Evolutionary conservation across 2,888 invertebrate genomes (phyloP).

Genomic region (Meta bourneti): DNA sequence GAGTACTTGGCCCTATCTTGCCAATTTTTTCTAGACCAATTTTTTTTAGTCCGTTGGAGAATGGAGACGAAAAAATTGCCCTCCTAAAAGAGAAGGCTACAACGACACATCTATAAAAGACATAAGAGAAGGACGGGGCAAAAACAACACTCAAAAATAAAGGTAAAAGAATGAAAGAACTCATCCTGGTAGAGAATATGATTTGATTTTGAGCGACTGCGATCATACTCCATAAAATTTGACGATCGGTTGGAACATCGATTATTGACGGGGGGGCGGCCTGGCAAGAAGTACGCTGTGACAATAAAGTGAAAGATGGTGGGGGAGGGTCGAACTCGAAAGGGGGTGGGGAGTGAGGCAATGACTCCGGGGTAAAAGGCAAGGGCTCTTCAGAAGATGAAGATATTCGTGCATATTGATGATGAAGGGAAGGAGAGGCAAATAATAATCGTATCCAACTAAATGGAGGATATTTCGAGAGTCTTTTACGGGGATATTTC

Average conservation of each 20-base stretch:
- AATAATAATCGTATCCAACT: slow-evolving; percentile 69
- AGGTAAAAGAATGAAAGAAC: slow-evolving; percentile 42
- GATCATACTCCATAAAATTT: slow-evolving; percentile 74
- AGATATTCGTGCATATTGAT: slow-evolving; percentile 71
- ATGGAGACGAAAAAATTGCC: background rate
- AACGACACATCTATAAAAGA: slow-evolving; percentile 3
- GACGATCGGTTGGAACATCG: slow-evolving; percentile 67
- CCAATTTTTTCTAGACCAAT: slow-evolving; percentile 6
- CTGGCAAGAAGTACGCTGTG: background rate
- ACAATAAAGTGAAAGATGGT: slow-evolving; percentile 58
- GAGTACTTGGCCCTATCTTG: slow-evolving; percentile 29
- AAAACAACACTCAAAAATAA: slow-evolving; percentile 13
- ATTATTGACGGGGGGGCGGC: slow-evolving; percentile 62
- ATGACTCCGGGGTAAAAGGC: slow-evolving; percentile 64
- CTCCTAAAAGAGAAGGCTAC: slow-evolving; percentile 10
- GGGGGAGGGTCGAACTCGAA: background rate
- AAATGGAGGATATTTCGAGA: slow-evolving; percentile 63
- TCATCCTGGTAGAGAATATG: slow-evolving; percentile 69
- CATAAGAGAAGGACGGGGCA: slow-evolving; percentile 1
- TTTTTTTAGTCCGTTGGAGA: background rate
- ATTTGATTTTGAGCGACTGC: slow-evolving; percentile 75
- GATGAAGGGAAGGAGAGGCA: slow-evolving; percentile 50
- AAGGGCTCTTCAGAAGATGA: slow-evolving; percentile 50
- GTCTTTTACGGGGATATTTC: slow-evolving; percentile 51
- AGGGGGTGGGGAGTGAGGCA: slow-evolving; percentile 3